Conservation (phyloP, 2,113 vertebrate genomes). For the Amphiprion percula region DNA sequence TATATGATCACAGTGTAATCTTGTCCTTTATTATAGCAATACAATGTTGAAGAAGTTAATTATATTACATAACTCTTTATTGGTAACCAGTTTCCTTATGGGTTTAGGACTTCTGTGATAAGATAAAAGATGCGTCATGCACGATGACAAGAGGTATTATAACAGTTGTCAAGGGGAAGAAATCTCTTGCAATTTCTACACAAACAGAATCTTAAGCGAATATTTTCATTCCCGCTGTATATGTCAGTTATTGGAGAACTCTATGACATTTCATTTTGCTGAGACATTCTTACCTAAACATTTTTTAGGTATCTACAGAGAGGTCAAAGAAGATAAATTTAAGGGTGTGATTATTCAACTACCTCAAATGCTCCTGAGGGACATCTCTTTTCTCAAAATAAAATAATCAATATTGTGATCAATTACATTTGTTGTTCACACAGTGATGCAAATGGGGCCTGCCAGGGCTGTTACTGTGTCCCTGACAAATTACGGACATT, state of each 20-base stretch:
- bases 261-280: slow-evolving; percentile 19
- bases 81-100: slow-evolving; percentile 19
- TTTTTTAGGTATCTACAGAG: slow-evolving; percentile 50
- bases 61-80: slow-evolving; percentile 40
- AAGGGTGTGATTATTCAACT: slow-evolving; percentile 63
- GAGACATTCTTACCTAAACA: slow-evolving; percentile 29
- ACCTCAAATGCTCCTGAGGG: slow-evolving; percentile 53
- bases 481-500: slow-evolving; percentile 80
- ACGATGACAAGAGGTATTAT: background rate
- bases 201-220: background rate
- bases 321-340: slow-evolving; percentile 74
- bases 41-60: background rate
- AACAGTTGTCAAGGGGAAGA: background rate
- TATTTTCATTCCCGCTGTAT: background rate
- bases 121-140: slow-evolving; percentile 18
- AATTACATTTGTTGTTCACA: slow-evolving; percentile 81
- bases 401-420: slow-evolving; percentile 81
- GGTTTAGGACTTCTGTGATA: slow-evolving; percentile 33
- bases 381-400: slow-evolving; percentile 74
- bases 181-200: background rate
- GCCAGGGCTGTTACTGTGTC: slow-evolving; percentile 77
- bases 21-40: background rate
- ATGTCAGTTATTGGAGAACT: background rate
- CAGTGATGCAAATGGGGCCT: slow-evolving; percentile 81
- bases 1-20: background rate